Evolutionary conservation across 2,113 vertebrate genomes (phyloP).

Genomic region (Lepus timidus): DNA sequence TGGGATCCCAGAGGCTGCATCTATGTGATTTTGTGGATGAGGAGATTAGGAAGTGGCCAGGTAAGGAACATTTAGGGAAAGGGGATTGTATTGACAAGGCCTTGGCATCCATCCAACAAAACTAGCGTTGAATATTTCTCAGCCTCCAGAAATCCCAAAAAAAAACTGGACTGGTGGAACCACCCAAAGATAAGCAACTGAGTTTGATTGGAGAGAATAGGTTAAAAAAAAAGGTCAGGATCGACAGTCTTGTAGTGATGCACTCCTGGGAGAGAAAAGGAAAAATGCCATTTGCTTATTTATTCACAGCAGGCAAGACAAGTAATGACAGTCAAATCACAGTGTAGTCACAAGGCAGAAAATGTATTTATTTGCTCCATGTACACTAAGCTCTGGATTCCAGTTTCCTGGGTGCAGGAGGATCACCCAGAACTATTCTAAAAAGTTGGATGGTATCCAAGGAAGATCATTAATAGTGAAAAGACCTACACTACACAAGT

Average conservation of each 20-base stretch:
- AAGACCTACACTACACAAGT: constrained; percentile 18
- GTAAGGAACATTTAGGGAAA: background rate
- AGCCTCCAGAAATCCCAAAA: background rate
- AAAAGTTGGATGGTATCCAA: constrained; percentile 4
- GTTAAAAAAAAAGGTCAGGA: background rate
- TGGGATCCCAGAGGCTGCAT: background rate
- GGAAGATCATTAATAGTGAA: background rate
- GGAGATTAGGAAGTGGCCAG: background rate
- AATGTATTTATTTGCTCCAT: background rate
- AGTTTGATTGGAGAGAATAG: background rate
- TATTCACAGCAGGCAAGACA: background rate
- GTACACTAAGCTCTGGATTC: background rate
- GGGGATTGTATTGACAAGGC: background rate
- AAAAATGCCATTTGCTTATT: background rate
- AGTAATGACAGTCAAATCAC: background rate
- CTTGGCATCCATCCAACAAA: background rate
- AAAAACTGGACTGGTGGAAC: background rate
- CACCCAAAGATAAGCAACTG: background rate
- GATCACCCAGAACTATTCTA: background rate
- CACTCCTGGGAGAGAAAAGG: background rate
- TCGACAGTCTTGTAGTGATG: background rate
- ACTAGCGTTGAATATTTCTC: background rate
- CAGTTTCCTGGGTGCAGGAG: background rate
- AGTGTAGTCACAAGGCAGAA: background rate
- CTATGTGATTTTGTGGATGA: background rate